Evolutionary conservation across 2,113 vertebrate species (phyloP), one percentile per base, ranked within the genome.

Genomic region (Boleophthalmus pectinirostris): DNA sequence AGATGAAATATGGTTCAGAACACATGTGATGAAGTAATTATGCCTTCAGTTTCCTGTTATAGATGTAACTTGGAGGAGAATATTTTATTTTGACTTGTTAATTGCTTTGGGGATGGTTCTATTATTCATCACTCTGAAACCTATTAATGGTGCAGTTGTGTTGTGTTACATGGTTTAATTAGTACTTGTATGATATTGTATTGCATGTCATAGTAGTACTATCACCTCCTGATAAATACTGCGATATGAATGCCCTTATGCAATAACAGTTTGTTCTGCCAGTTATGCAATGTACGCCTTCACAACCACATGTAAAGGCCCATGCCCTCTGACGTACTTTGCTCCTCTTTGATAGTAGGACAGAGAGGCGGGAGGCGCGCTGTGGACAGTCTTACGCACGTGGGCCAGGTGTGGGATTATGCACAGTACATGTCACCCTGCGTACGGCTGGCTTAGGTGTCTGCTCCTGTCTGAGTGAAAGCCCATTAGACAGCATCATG

Each of bases 401-500:
- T 35, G 76, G 73, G 72, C 81, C 72, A 72, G 70, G 66, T 33
- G 45, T 49, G 38, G 66, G 82, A 78, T 75, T 72, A 70, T 82
- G 68, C 12, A 66, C 43, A 68, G 51, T 73, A 83, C 70, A 69
- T 73, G 64, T 82, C 82, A 72, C 76, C 73, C 56, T 58, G 11
- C 11, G 56, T 25, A 58, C 14, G 24, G 51, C 60, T 76, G 66
- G 66, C 29, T 68, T 78, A 66, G 70, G 64, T 73, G 77, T 79
- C 70, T 79, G 38, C 38, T 43, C 38, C 38, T 43, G 14, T 76
- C 70, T 57, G 43, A 77, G 68, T 53, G 73, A 64, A 80, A 53
- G 73, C 75, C 82, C 69, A 83, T 89, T 88, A 88, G 73, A 43
- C 79, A 61, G 73, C 83, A 84, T 87, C 84, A 82, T 83, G 69